Conservation (phyloP, 1,140 invertebrate genomes). For the Drosophila setifemur region DNA sequence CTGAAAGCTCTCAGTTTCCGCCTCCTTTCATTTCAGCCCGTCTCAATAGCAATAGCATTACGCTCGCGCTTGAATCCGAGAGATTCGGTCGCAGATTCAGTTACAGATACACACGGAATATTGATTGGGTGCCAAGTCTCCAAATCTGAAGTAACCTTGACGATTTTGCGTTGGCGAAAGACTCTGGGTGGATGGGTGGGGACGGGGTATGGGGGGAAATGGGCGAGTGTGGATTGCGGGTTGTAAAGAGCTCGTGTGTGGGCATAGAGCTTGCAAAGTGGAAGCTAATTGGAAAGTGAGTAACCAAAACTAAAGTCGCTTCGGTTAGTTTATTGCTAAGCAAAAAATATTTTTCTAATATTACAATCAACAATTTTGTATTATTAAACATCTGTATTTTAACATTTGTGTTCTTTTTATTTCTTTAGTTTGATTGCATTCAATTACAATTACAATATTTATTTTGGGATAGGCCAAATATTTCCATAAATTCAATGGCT, state of each 20-base stretch:
- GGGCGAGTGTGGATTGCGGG: constrained; percentile 1
- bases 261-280: constrained; percentile 8
- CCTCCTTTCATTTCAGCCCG: background rate
- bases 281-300: too few species aligned
- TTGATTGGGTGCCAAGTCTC: constrained; percentile 37
- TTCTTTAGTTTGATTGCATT: too few species aligned
- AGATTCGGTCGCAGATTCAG: constrained; percentile 9
- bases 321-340: too few species aligned
- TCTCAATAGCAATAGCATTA: constrained; percentile 26
- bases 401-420: too few species aligned
- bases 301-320: too few species aligned
- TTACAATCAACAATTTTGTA: too few species aligned
- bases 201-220: background rate
- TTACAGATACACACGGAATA: constrained; percentile 41
- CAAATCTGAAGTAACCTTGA: constrained; percentile 62
- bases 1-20: constrained; percentile 15
- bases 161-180: too few species aligned
- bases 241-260: constrained; percentile 2
- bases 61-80: constrained; percentile 1
- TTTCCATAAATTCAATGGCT: too few species aligned
- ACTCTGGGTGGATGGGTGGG: constrained; percentile 50
- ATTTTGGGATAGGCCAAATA: too few species aligned
- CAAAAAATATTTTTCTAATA: too few species aligned
- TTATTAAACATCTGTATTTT: too few species aligned
- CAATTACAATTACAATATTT: too few species aligned